Evolutionary conservation across 2,113 vertebrate genomes (phyloP).

Genomic region (Aviceda subcristata): DNA sequence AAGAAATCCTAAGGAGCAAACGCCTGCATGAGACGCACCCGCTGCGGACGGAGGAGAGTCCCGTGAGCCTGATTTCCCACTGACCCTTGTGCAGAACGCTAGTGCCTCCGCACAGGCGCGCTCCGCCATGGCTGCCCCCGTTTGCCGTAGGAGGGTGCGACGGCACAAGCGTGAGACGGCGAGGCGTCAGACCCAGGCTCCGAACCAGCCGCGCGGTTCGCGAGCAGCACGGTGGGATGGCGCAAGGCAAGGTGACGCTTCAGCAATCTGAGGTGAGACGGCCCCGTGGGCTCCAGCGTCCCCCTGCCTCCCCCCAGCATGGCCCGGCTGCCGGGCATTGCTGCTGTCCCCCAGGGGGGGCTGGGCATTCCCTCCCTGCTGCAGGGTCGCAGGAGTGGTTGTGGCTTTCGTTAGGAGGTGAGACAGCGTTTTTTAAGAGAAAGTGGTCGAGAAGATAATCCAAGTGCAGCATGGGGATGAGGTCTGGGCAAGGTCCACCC

Average conservation of each 20-base stretch:
- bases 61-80: neutral
- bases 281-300: neutral
- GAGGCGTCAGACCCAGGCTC: neutral
- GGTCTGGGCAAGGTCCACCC: neutral
- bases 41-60: neutral
- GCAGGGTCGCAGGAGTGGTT: neutral
- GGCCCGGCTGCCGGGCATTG: fast-evolving
- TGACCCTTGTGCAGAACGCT: fast-evolving
- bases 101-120: neutral
- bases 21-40: neutral
- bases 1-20: neutral
- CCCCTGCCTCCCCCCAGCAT: neutral
- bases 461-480: neutral
- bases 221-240: neutral
- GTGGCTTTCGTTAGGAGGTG: neutral
- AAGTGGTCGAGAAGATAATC: neutral
- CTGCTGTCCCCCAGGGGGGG: neutral
- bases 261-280: neutral
- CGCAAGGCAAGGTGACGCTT: neutral
- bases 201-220: fast-evolving
- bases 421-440: neutral
- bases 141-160: neutral
- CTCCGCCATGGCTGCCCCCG: neutral
- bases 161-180: neutral
- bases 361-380: neutral